phyloP scores from a whole-genome alignment of 1,140 invertebrate species.

The Rhyzopertha dominica region DNA sequence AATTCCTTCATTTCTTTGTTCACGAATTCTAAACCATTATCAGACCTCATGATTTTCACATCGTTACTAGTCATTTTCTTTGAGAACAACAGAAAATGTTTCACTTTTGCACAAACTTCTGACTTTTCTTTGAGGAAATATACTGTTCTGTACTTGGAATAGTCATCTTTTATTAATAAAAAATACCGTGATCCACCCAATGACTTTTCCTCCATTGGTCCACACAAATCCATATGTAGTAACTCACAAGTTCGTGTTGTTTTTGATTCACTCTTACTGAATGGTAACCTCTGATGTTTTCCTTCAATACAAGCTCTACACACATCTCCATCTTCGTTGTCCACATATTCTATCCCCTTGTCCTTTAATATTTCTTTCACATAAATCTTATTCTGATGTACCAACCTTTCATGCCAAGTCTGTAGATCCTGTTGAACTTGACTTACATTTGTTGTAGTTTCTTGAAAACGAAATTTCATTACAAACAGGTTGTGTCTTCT shows the following conservation, averaged over 20 bases:
- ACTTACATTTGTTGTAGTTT: slow-evolving; percentile 20
- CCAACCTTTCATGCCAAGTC: slow-evolving; percentile 37
- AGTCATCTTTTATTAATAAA: slow-evolving; percentile 39
- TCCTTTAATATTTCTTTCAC: too few relatives aligned
- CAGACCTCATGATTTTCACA: slow-evolving; percentile 30
- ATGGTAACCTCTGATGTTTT: slow-evolving; percentile 27
- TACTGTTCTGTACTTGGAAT: slow-evolving; percentile 27
- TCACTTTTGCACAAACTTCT: slow-evolving; percentile 31
- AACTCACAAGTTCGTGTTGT: slow-evolving; percentile 2
- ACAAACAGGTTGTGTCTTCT: slow-evolving; percentile 23
- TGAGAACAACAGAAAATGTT: slow-evolving; percentile 31
- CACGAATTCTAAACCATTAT: slow-evolving; percentile 39
- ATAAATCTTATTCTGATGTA: too few relatives aligned
- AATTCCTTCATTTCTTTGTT: slow-evolving; percentile 20
- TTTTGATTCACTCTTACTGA: slow-evolving; percentile 12
- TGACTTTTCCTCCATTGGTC: slow-evolving; percentile 31
- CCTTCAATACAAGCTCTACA: slow-evolving; percentile 37
- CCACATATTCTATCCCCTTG: too few relatives aligned
- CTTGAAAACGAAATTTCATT: slow-evolving; percentile 29
- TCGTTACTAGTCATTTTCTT: too few relatives aligned
- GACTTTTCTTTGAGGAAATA: slow-evolving; percentile 40
- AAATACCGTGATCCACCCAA: slow-evolving; percentile 35
- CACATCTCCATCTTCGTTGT: too few relatives aligned
- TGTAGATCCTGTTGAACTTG: slow-evolving; percentile 18
- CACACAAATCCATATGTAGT: too few relatives aligned